A percentile compares a stretch with the other conserved stretches of the same genome.
These are phyloP conservation scores for Coptotermes formosanus DNA, from an alignment of 1,140 invertebrate species.

Conservation along the genomic window DNA sequence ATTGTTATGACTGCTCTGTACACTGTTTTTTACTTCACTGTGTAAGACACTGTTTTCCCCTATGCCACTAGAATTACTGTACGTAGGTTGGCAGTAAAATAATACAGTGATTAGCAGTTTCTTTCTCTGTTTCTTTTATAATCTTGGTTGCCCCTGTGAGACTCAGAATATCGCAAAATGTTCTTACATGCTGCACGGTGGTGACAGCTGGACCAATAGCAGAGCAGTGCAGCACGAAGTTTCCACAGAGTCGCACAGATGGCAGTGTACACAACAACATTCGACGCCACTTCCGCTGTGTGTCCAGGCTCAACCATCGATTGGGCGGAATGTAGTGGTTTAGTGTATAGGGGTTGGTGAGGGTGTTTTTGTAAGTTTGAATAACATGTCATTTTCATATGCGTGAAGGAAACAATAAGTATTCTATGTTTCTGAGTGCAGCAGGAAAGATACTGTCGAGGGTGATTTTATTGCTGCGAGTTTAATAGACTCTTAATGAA, in stretches of 20 bases:
- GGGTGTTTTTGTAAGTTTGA: conserved; percentile 2
- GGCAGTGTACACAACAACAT: background rate
- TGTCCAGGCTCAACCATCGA: background rate
- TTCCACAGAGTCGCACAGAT: background rate
- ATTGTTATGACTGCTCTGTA: too few species aligned
- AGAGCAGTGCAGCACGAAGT: background rate
- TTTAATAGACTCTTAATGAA: background rate
- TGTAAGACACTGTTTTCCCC: too few species aligned
- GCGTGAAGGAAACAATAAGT: background rate
- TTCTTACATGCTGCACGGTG: too few species aligned
- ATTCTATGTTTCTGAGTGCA: background rate
- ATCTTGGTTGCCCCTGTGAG: too few species aligned
- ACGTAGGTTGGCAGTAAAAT: too few species aligned
- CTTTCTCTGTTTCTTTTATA: too few species aligned
- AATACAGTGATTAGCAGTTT: too few species aligned
- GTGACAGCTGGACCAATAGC: too few species aligned
- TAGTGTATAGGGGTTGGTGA: background rate
- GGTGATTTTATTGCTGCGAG: background rate
- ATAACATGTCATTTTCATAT: background rate
- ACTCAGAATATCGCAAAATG: too few species aligned
- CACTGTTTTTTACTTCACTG: too few species aligned
- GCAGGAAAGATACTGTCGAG: background rate
- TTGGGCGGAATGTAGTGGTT: background rate
- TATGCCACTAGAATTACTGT: too few species aligned
- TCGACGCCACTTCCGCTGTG: background rate